Percentiles rank a stretch among this genome's conserved stretches.
Conservation (phyloP, 2,888 invertebrate genomes). For the Eurois occulta region DNA sequence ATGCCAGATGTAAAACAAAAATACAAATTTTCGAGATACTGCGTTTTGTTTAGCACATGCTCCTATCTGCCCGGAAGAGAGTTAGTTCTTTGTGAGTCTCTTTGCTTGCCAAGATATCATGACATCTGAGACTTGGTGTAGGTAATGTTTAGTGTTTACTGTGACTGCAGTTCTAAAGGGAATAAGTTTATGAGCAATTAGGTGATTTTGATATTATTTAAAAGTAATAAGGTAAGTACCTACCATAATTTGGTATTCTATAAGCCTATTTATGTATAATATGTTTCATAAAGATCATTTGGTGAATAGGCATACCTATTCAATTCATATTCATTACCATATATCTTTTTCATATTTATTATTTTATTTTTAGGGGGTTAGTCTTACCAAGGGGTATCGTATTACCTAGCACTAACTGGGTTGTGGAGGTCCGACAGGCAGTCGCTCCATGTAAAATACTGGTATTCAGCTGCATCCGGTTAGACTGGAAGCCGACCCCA, state of each 20-base stretch:
- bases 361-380: too few species aligned
- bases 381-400: too few species aligned
- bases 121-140: slow-evolving; percentile 49
- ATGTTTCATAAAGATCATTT: background rate
- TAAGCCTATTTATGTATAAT: background rate
- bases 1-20: background rate
- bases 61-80: slow-evolving; percentile 71
- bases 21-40: background rate
- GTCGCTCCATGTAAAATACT: too few species aligned
- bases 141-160: slow-evolving; percentile 33
- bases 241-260: background rate
- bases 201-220: background rate
- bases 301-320: too few species aligned
- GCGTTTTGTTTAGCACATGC: slow-evolving; percentile 62
- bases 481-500: too few species aligned
- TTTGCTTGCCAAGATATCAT: slow-evolving; percentile 54
- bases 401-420: too few species aligned
- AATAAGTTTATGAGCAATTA: slow-evolving; percentile 14
- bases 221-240: background rate
- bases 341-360: too few species aligned
- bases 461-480: too few species aligned
- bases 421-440: too few species aligned
- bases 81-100: slow-evolving; percentile 69
- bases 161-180: background rate
- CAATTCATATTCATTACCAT: too few species aligned